A percentile compares a stretch with the other conserved stretches of the same genome.
phyloP scores from a whole-genome alignment of 2,888 invertebrate genomes.

The Ophion costatus region DNA sequence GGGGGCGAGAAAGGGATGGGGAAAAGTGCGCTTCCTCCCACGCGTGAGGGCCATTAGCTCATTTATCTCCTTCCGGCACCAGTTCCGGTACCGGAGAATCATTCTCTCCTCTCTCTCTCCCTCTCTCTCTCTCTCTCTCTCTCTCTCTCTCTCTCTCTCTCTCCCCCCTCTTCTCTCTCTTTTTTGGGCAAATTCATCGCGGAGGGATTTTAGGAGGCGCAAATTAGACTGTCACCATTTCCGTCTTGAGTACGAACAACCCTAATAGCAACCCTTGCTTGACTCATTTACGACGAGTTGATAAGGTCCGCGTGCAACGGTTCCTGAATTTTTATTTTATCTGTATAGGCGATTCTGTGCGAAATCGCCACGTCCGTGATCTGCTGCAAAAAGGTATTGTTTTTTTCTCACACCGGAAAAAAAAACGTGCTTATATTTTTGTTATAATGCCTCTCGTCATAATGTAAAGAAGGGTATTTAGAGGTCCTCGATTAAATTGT shows the following conservation, averaged over 20 bases:
- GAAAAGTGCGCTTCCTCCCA: constrained; percentile 39
- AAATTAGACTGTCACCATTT: constrained; percentile 60
- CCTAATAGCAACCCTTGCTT: constrained; percentile 23
- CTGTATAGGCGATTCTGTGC: neutral
- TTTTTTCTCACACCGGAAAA: neutral
- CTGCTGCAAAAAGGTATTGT: no score
- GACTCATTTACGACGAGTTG: constrained; percentile 19
- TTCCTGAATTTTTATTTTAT: constrained; percentile 1
- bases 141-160: constrained; percentile 23
- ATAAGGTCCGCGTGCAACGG: constrained; percentile 10
- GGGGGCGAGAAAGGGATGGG: neutral
- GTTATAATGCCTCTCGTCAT: no score
- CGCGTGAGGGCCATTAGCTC: constrained; percentile 63
- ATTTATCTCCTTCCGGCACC: constrained; percentile 40
- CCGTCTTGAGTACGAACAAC: constrained; percentile 42
- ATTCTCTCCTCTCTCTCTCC: constrained; percentile 25
- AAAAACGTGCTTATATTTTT: neutral
- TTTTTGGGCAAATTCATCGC: constrained; percentile 28
- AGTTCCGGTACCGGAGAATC: constrained; percentile 30
- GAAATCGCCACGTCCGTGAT: no score
- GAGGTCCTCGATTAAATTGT: no score
- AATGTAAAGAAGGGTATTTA: no score
- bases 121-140: neutral
- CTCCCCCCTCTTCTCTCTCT: constrained; percentile 2
- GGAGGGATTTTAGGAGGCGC: constrained; percentile 36